Conservation (phyloP, 2,113 vertebrate species). For the Osmerus mordax region DNA sequence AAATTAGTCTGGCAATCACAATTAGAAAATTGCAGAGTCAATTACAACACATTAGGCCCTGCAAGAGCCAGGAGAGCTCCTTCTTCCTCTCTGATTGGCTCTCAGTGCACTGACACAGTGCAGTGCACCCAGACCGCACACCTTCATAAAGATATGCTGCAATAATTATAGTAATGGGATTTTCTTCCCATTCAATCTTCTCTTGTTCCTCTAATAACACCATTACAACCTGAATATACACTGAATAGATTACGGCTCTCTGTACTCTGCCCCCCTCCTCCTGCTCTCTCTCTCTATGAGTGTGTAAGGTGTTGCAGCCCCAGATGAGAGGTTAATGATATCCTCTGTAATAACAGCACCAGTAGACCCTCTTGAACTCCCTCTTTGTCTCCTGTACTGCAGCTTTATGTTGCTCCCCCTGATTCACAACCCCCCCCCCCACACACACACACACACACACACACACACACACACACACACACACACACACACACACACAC, state of each 20-base stretch:
- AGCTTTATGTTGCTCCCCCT: slow-evolving; percentile 39
- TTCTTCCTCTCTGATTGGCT: slow-evolving; percentile 32
- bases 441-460: too few species aligned
- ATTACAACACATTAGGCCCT: slow-evolving; percentile 89
- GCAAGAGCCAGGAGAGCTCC: slow-evolving; percentile 27
- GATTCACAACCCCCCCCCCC: too few species aligned
- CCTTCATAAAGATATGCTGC: slow-evolving; percentile 37
- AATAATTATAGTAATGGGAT: slow-evolving; percentile 73
- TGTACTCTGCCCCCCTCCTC: slow-evolving; percentile 33
- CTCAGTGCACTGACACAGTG: slow-evolving; percentile 49
- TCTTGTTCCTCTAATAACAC: slow-evolving; percentile 71
- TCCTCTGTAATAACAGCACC: slow-evolving; percentile 68
- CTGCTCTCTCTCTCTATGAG: slow-evolving; percentile 36
- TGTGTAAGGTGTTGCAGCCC: slow-evolving; percentile 23
- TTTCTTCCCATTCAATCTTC: slow-evolving; percentile 64
- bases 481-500: too few species aligned
- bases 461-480: too few species aligned
- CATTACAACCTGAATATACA: slow-evolving; percentile 71
- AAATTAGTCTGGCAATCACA: slow-evolving; percentile 99
- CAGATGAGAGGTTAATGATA: slow-evolving; percentile 72
- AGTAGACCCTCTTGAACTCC: slow-evolving; percentile 57
- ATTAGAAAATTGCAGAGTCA: slow-evolving; percentile 92
- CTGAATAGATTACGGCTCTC: slow-evolving; percentile 65
- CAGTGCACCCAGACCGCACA: slow-evolving; percentile 17
- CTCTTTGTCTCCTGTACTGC: slow-evolving; percentile 68